Evolutionary conservation across 2,797 vertebrate species (phyloP), one percentile per base, ranked within the genome.

Genomic region (Phataginus tricuspis): DNA sequence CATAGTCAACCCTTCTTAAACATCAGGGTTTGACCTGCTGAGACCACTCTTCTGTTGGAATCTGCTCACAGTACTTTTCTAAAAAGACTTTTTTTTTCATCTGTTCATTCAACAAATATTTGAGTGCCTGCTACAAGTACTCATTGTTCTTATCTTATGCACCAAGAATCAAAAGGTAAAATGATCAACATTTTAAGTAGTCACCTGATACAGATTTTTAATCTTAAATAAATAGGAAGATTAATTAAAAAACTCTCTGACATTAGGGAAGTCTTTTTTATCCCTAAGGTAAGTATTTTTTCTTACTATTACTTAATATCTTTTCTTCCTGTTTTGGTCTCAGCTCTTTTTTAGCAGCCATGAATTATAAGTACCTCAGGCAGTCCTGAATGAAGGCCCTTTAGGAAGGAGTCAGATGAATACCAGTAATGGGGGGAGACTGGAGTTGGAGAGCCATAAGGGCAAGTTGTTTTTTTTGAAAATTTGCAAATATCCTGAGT

Each of bases 181-280:
- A 80, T 83, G 49, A 12, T n/a, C 31, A 49, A 82, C 55, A 55
- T 85, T 93, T 87, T 82, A 86, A 84, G 53, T 25, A 86, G 87
- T 93, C 87, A 90, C 75, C 37, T 78, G 93, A 53, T 92, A 51
- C 14, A 11, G 87, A 66, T 92, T 96, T 97, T 91, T 84, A 90
- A 91, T 98, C 83, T 88, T 93, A 75, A 90, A 92, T 91, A 97
- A 96, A 93, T 94, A 95, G 84, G 63, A 39, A 51, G 55, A 85
- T 91, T 95, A 75, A 96, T 96, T 97, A 78, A 95, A 91, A 93
- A 68, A 39, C 45, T 27, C 45, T 19, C 25, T 61, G 77, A 59
- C 49, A 2, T 61, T 39, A 57, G 87, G 87, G 85, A 90, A 27
- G 82, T 75, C 23, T 37, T 66, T 87, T 88, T 29, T 23, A 19